Base-by-base conservation (phyloP, 2,797 vertebrate genomes). In the Pterois miles region DNA sequence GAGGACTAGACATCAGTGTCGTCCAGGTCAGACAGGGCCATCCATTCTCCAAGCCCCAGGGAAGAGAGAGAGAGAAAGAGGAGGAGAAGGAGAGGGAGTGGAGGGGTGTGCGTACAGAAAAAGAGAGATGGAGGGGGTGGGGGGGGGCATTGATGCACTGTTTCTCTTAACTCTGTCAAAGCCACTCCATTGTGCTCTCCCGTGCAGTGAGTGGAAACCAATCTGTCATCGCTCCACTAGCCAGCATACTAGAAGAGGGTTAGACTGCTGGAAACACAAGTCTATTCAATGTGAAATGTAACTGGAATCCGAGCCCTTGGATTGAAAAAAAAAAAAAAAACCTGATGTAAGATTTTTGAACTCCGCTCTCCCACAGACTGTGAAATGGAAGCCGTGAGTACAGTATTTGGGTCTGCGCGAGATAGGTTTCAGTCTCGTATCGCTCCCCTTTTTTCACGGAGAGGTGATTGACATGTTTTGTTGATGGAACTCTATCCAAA, bases 191-290 rank as follows among this genome's bases (percentile, higher is more conserved):
- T 93, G 92, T 93, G 91, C 90, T 94, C 86, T 88, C 87, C 75
- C 85, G 87, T 91, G 91, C 92, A 89, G 85, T 80, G 86, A 91
- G 87, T 91, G 83, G 89, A 93, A 92, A 93, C 89, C 89, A 92
- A 94, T 94, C 92, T 94, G 91, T 93, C 93, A 94, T 93, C 88
- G 89, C 93, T 93, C 91, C 89, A 92, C 88, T 86, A 91, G 90
- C 90, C 91, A 92, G 91, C 83, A 46, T 81, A 85, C 87, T 81
- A 88, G 86, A 76, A 81, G 86, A 85, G 83, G 84, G 86, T 78
- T 86, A 65, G 90, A 82, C 83, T 74, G 81, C 83, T 87, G 88
- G 88, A 92, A 91, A 92, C 91, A 93, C 88, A 91, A 86, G 92
- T 92, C 91, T 91, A 89, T 91, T 92, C 90, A 91, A 89, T 74